phyloP scores from a whole-genome alignment of 2,113 vertebrate species.

The Hyaena hyaena region DNA sequence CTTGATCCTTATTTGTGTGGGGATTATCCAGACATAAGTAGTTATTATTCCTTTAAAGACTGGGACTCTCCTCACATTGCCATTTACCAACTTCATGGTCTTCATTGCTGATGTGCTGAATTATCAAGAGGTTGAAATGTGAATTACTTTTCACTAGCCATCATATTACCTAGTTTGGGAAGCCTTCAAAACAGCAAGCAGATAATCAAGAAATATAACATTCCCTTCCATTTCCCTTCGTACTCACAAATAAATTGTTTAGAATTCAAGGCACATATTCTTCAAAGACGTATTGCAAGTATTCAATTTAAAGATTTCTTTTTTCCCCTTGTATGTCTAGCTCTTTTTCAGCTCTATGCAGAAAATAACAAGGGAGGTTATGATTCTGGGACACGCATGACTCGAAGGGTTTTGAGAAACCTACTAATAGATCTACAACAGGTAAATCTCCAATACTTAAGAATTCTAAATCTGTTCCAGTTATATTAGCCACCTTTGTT shows the following conservation, averaged over 20 bases:
- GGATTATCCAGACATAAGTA: background rate
- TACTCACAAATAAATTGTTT: background rate
- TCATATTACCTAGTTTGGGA: background rate
- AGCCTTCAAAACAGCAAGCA: background rate
- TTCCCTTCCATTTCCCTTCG: background rate
- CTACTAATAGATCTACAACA: constrained; percentile 90
- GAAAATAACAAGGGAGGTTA: constrained; percentile 48
- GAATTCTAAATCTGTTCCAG: background rate
- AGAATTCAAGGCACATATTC: background rate
- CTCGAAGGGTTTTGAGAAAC: constrained; percentile 84
- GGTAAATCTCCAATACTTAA: constrained; percentile 80
- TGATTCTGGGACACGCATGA: constrained; percentile 78
- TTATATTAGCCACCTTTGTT: background rate
- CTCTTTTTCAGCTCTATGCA: constrained; percentile 87
- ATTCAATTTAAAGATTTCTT: background rate
- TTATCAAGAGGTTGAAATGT: background rate
- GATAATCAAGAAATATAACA: background rate
- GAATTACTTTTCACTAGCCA: background rate
- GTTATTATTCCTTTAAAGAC: background rate
- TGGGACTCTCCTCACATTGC: background rate
- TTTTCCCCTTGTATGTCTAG: constrained; percentile 76
- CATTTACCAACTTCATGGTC: background rate
- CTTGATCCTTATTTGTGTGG: background rate
- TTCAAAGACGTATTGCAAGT: background rate
- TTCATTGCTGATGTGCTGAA: background rate